Percentiles rank a stretch among this genome's conserved stretches.
Conservation (phyloP, 2,113 vertebrate genomes). For the Chamaetylas fuelleborni region DNA sequence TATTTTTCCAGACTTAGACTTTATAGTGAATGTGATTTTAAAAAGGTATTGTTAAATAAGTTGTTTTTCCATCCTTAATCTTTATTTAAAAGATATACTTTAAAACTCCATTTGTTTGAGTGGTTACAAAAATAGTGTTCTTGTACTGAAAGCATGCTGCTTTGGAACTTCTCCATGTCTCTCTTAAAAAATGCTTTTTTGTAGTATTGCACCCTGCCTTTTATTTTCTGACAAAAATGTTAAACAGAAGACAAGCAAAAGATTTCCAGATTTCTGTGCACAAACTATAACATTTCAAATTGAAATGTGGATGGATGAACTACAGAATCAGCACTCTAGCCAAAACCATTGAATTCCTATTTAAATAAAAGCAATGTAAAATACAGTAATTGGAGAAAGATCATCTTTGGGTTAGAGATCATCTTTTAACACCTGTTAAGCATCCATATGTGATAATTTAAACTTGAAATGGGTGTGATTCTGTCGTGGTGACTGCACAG, state of each 20-base stretch:
- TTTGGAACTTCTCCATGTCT: neutral
- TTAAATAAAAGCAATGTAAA: neutral
- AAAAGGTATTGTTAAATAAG: neutral
- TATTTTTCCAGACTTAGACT: neutral
- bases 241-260: neutral
- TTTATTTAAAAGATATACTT: neutral
- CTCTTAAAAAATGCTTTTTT: neutral
- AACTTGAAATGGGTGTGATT: neutral
- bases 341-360: neutral
- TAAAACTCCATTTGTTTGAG: neutral
- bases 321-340: neutral
- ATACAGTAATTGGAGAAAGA: neutral
- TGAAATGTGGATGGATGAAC: neutral
- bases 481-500: rapidly evolving
- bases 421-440: neutral
- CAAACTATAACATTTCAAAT: neutral
- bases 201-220: neutral
- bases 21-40: neutral
- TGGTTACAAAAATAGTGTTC: neutral
- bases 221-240: neutral
- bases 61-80: neutral
- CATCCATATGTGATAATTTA: neutral
- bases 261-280: neutral
- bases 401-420: neutral
- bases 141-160: neutral